Conservation (phyloP, 2,888 invertebrate genomes). For the Metellina segmentata region DNA sequence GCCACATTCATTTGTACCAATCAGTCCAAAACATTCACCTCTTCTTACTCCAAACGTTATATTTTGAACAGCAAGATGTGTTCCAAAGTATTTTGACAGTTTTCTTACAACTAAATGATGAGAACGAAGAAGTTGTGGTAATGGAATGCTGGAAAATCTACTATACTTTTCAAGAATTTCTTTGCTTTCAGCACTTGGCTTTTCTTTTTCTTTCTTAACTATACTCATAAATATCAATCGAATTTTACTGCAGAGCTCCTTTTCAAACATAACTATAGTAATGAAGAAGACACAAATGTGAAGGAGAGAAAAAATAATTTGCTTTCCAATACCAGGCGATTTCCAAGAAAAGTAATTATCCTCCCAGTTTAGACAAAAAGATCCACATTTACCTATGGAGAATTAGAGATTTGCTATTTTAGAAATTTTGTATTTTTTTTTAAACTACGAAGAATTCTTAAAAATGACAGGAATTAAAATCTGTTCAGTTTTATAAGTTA, state of each 20-base stretch:
- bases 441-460: too few relatives aligned
- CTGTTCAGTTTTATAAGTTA: too few relatives aligned
- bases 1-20: constrained; percentile 83
- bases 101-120: constrained; percentile 83
- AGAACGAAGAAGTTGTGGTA: not conserved
- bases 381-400: constrained; percentile 79
- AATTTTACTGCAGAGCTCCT: not conserved
- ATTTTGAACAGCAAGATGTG: constrained; percentile 84
- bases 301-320: constrained; percentile 84
- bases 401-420: not conserved
- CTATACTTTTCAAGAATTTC: not conserved
- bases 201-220: not conserved
- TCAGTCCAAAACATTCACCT: constrained; percentile 82
- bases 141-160: not conserved
- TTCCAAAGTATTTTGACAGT: constrained; percentile 85
- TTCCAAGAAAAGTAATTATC: constrained; percentile 86
- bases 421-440: too few relatives aligned
- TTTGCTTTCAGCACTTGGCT: not conserved
- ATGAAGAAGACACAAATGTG: constrained; percentile 60
- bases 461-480: too few relatives aligned
- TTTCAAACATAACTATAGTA: constrained; percentile 69
- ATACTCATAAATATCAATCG: not conserved
- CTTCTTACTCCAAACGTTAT: constrained; percentile 86
- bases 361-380: constrained; percentile 80
- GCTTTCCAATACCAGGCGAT: constrained; percentile 86